These are phyloP conservation scores for Gonatopus flavifemur DNA, from an alignment of 1,140 invertebrate species.

Conservation along the genomic window DNA sequence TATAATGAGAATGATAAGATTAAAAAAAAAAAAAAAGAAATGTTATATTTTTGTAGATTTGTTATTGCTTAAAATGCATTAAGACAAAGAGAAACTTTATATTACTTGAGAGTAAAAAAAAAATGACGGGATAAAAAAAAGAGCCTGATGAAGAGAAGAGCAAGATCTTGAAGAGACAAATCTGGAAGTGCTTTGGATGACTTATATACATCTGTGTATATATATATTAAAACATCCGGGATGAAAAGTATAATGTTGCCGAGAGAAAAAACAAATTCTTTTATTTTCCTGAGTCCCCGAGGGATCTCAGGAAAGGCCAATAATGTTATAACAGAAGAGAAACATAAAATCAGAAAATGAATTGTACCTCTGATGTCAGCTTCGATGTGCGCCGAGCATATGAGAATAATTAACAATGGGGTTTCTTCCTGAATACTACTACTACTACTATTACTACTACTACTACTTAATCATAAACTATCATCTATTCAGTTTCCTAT, in stretches of 20 bases:
- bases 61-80: constrained; percentile 58
- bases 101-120: constrained; percentile 31
- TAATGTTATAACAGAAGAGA: not conserved
- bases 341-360: constrained; percentile 6
- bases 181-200: constrained; percentile 38
- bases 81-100: constrained; percentile 54
- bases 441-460: too few relatives aligned
- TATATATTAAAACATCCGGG: constrained; percentile 29
- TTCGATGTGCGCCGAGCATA: constrained; percentile 22
- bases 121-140: constrained; percentile 29
- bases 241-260: constrained; percentile 20
- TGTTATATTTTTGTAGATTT: constrained; percentile 61
- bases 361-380: constrained; percentile 20
- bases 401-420: constrained; percentile 19
- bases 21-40: constrained; percentile 48
- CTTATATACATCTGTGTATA: too few relatives aligned
- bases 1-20: constrained; percentile 47
- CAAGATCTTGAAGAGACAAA: constrained; percentile 21
- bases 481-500: too few relatives aligned
- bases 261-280: constrained; percentile 10
- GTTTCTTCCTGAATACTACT: too few relatives aligned
- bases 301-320: constrained; percentile 16
- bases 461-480: too few relatives aligned
- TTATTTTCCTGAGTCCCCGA: constrained; percentile 26
- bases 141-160: constrained; percentile 23